Evolutionary conservation across 2,113 vertebrate genomes (phyloP).

Genomic region (Deroptyus accipitrinus): DNA sequence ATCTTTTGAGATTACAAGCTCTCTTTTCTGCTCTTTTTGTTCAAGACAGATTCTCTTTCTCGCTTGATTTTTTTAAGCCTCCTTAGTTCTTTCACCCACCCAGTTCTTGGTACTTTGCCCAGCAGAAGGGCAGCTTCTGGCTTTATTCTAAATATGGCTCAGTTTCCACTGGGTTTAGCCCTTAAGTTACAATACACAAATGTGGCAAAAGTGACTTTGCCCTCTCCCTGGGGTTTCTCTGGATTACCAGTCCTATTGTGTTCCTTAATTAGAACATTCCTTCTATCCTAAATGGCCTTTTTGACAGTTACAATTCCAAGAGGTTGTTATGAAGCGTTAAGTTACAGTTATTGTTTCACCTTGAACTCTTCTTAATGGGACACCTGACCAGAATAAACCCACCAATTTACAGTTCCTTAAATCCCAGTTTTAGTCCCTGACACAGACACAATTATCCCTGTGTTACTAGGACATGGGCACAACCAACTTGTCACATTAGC

Average conservation of each 20-base stretch:
- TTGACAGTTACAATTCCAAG: neutral
- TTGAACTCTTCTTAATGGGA: neutral
- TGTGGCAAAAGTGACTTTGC: neutral
- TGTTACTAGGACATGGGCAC: neutral
- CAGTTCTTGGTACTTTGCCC: neutral
- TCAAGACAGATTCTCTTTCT: neutral
- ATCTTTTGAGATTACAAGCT: neutral
- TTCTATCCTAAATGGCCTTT: neutral
- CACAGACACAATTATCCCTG: neutral
- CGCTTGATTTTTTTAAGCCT: neutral
- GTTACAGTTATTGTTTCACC: neutral
- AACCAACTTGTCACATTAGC: neutral
- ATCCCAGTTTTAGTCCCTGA: neutral
- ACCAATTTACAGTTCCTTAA: neutral
- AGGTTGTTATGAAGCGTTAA: neutral
- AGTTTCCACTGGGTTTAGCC: neutral
- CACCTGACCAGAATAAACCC: neutral
- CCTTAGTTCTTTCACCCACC: neutral
- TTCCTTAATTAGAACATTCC: neutral
- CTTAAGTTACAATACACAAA: neutral
- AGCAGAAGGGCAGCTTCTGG: neutral
- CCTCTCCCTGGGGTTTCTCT: neutral
- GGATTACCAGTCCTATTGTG: neutral
- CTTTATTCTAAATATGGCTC: neutral
- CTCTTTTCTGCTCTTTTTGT: slow-evolving; percentile 15